A percentile compares a stretch with the other conserved stretches of the same genome.
Evolutionary conservation across 2,113 vertebrate genomes (phyloP).

Genomic region (Ivindomyrus marchei): DNA sequence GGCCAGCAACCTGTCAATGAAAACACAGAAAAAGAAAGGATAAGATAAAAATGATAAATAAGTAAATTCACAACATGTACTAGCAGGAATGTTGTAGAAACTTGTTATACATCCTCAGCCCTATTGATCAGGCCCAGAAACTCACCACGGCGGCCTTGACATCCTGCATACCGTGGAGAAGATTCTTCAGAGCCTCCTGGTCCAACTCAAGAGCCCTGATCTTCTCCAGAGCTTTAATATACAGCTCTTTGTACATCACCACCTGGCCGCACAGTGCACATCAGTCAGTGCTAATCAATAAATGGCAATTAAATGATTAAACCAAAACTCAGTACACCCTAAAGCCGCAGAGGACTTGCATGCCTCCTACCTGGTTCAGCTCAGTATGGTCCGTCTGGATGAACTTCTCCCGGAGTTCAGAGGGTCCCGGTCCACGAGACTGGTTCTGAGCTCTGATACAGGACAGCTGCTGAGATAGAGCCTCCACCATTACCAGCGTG

Average conservation of each 20-base stretch:
- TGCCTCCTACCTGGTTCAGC: constrained; percentile 58
- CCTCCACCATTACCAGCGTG: constrained; percentile 77
- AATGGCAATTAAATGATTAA: background rate
- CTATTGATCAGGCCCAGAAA: background rate
- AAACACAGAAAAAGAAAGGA: constrained; percentile 1
- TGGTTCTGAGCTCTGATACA: constrained; percentile 41
- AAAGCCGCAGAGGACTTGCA: background rate
- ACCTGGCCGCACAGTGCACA: constrained; percentile 41
- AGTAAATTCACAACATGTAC: background rate
- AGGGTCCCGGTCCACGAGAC: constrained; percentile 38
- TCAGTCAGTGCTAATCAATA: background rate
- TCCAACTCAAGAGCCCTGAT: constrained; percentile 54
- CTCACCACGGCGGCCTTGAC: constrained; percentile 47
- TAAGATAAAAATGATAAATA: background rate
- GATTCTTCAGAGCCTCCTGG: constrained; percentile 37
- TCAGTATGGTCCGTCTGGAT: constrained; percentile 72
- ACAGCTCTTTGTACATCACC: constrained; percentile 54
- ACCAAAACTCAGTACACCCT: background rate
- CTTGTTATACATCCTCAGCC: background rate
- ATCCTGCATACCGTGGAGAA: constrained; percentile 50
- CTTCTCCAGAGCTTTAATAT: constrained; percentile 47
- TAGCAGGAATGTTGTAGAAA: background rate
- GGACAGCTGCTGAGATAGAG: constrained; percentile 71
- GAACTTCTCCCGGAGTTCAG: constrained; percentile 56
- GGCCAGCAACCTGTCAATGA: constrained; percentile 41